Evolutionary conservation across 1,140 invertebrate species (phyloP), one percentile per base, ranked within the genome.

Genomic region (Amyelois transitella): DNA sequence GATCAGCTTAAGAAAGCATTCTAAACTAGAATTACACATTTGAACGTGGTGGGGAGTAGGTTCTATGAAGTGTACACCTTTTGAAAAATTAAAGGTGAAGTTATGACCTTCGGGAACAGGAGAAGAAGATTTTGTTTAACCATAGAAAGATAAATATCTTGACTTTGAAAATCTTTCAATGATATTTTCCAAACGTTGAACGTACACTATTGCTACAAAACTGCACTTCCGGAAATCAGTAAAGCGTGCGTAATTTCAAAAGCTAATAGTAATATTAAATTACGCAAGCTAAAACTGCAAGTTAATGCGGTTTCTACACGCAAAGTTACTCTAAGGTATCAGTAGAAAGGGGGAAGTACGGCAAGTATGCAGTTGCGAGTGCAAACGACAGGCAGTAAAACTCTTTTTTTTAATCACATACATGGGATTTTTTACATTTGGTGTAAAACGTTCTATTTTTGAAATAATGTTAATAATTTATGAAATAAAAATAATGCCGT

Each of bases 301-400:
- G 3, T 3, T 8, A 14, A 38, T 14, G 32, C n/a, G 12, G 12
- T 12, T 38, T 38, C 32, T 38, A 38, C 25, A 6, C 17, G 1
- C 5, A 8, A 38, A 38, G 32, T 14, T 14, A 38, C n/a, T 38
- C 32, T 38, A 38, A 14, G n/a, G 32, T 38, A 38, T 38, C 21
- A 49, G n/a, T 51, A 51, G 47, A 49, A 49, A 49, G 47, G 20
- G 47, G 47, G 47, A 49, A 49, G 47, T 49, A 28, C 28, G 12
- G 18, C 20, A 10, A 22, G 47, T 49, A 12, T 14, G 22, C 20
- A 49, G 47, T 49, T 14, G n/a, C 47, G 47, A 20, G 1, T 22
- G 22, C 18, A 20, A 38, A 38, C 17, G 32, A 38, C 32, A 38
- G 32, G 8, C n/a, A 38, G 17, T 38, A 38, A 38, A 38, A 12